Base-by-base conservation (phyloP, 2,888 invertebrate species). In the Cryptus armator region DNA sequence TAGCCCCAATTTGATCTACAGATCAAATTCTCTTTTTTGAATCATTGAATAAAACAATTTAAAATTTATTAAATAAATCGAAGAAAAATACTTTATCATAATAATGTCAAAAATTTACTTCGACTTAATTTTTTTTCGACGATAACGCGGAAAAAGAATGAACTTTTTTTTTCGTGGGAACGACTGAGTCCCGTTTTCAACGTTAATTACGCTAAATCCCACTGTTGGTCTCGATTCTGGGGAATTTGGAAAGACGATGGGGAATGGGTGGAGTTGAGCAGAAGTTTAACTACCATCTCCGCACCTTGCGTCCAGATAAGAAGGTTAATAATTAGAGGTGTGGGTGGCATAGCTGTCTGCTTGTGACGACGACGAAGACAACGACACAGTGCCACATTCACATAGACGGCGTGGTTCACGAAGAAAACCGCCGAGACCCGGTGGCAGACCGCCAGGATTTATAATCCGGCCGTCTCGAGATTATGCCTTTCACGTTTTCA, bases 261-360 rank as follows among this genome's bases (percentile, higher is more conserved):
- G 12, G 32, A 7, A 9, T 12, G 37, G n/a, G 32, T 37, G 37
- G 48, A 67, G 56, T 62, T 19, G 32, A 67, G 77, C 43, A 67
- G 67, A 9, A 71, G 51, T 80, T 70, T 46, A 79, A 79, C 46
- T 74, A 59, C 24, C 56, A 74, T 77, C 44, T 67, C 64, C 12
- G 62, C 43, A 62, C 78, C 75, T 77, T 67, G 78, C 72, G 70
- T 53, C 37, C 59, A 80, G 89, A 87, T 89, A 89, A 88, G 86
- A 75, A 80, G 88, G 86, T 88, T 91, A 88, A 91, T 91, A 90
- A 90, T 90, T 88, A 89, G 87, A 72, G 87, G 72, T 84, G 68
- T 68, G 81, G 84, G 80, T 87, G 87, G 74, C 70, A 79, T 44
- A 29, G 43, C 81, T 70, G 37, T 76, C 70, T 80, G 46, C 56